Evolutionary conservation across 2,888 invertebrate species (phyloP), one percentile per base, ranked within the genome.

Genomic region (Rhyacophila evoluta): DNA sequence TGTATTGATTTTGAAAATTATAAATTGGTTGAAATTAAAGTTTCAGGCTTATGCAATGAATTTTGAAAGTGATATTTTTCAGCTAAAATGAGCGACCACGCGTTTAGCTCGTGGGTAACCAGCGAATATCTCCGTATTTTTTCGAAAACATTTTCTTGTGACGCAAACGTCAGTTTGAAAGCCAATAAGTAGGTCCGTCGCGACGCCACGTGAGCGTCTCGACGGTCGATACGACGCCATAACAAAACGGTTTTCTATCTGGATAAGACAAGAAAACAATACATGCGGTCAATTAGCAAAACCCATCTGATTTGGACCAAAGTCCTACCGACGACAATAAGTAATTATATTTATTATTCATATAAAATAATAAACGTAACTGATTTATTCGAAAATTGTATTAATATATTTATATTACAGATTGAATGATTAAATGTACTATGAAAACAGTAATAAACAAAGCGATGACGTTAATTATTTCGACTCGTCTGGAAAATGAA

Each of bases 191-290:
- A 36, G 71, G 10, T 39, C 36, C 79, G 55, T 71, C 78, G 74
- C 79, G 75, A 72, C 75, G 74, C 79, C 79, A 79, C 79, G 79
- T 79, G 79, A 69, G 68, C 27, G 27, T 33, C 15, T 19, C 69
- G 36, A n/a, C 27, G 79, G 76, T 76, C 79, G 79, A 76, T 76
- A 76, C 39, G 71, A 69, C 33, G 55, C 55, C 55, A 55, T 55
- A 55, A 55, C 55, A 55, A 55, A 55, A 55, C 55, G 55, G n/a
- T n/a, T n/a, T n/a, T n/a, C n/a, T n/a, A n/a, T n/a, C 25, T 55
- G 19, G 8, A 19, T 19, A 12, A 19, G 6, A 19, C 55, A 55
- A 12, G 19, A 55, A 33, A 55, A 55, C 55, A 55, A 15, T 19
- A 19, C n/a, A 55, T 10, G 19, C 19, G 25, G 19, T 25, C 5